These are phyloP conservation scores for Oscheius sp. DNA, from an alignment of 2,888 invertebrate genomes.

Conservation along the genomic window DNA sequence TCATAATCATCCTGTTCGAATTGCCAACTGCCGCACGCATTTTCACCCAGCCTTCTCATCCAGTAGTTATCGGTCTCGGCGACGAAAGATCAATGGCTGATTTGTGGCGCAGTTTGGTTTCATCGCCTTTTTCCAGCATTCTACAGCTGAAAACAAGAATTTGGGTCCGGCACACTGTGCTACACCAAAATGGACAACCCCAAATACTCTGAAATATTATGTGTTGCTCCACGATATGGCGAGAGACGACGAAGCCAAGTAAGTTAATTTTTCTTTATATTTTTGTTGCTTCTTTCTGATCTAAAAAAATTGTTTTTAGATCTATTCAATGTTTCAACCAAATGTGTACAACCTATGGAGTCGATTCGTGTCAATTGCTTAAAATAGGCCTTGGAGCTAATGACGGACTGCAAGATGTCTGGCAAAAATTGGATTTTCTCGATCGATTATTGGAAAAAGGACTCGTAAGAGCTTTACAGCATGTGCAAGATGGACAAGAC, in stretches of 20 bases:
- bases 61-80: slow-evolving; percentile 21
- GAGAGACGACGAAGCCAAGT: slow-evolving; percentile 81
- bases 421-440: slow-evolving; percentile 81
- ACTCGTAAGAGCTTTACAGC: slow-evolving; percentile 42
- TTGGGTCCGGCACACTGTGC: slow-evolving; percentile 60
- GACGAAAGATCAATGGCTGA: slow-evolving; percentile 32
- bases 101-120: slow-evolving; percentile 6
- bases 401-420: slow-evolving; percentile 79
- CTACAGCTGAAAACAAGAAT: slow-evolving; percentile 36
- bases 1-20: too few relatives aligned
- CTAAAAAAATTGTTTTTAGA: slow-evolving; percentile 73
- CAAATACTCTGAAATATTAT: slow-evolving; percentile 85
- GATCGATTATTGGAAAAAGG: slow-evolving; percentile 49
- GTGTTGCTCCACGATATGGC: slow-evolving; percentile 82
- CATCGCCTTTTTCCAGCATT: slow-evolving; percentile 50
- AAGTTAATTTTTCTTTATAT: slow-evolving; percentile 65
- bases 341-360: slow-evolving; percentile 87
- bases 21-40: not conserved
- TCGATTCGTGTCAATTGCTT: slow-evolving; percentile 86
- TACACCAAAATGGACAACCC: slow-evolving; percentile 73
- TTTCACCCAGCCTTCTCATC: not conserved
- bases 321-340: slow-evolving; percentile 85
- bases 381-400: slow-evolving; percentile 62
- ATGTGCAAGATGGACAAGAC: slow-evolving; percentile 12
- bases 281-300: not conserved